Base-by-base conservation (phyloP, 2,113 vertebrate species). In the Podarcis cretensis region DNA sequence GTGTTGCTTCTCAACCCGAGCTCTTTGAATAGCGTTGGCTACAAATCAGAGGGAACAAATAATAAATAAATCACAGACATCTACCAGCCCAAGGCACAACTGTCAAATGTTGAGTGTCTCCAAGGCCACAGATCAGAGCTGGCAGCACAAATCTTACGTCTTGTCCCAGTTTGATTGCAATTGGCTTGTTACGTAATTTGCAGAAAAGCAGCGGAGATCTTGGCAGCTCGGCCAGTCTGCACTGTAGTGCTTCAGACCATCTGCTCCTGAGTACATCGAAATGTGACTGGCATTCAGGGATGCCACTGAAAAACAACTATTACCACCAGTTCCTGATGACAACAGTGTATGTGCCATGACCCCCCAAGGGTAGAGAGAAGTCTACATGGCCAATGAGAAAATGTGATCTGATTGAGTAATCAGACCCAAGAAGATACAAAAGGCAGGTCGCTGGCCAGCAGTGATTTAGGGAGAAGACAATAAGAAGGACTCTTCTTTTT, bases 251-350 rank as follows among this genome's bases (percentile, higher is more conserved):
- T 57, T 88, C 66, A 48, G 32, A 32, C 79, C 79, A 65, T 89
- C 77, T 92, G 79, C 83, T 89, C 40, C 48, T 80, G 48, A 43
- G 63, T 66, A 54, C 65, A 14, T 78, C 30, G 69, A 30, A 71
- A 86, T 85, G n/a, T 78, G 68, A 37, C 12, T 88, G 77, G 32
- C 32, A 69, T 35, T 40, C 9, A 43, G 0, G 6, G 76, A n/a
- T 83, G 21, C 65, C 18, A 21, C 1, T 10, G 63, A 65, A 86
- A 83, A 78, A 59, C 77, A 80, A 76, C 66, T 73, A 75, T 27
- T 81, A 37, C 40, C 68, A 66, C 35, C 12, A 86, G 27, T 85
- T 69, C 13, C 37, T 85, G 4, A 23, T 48, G 75, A 59, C 79
- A 84, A 65, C 14, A 37, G 37, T 43, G 63, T 59, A 83, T 81